phyloP scores from a whole-genome alignment of 2,888 invertebrate genomes.

The Hyalella azteca region DNA sequence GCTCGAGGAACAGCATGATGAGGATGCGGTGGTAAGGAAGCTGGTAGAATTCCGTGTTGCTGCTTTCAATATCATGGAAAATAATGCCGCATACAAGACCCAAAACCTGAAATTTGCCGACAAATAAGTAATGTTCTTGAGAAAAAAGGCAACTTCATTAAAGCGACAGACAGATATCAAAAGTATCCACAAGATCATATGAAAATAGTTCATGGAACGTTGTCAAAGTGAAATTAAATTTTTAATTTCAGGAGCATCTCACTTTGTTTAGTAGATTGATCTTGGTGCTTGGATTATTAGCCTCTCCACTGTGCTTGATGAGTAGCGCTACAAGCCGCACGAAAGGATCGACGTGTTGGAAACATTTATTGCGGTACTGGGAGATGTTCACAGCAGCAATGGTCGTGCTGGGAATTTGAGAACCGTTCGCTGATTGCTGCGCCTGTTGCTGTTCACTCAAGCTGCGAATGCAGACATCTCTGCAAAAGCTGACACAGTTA shows the following conservation, averaged over 20 bases:
- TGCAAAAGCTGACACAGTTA: constrained; percentile 93
- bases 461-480: constrained; percentile 89
- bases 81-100: constrained; percentile 95
- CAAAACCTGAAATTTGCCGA: constrained; percentile 69
- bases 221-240: too few relatives aligned
- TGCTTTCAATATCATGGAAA: constrained; percentile 93
- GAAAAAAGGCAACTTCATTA: too few relatives aligned
- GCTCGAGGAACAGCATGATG: constrained; percentile 93
- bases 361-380: constrained; percentile 85
- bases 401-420: constrained; percentile 47
- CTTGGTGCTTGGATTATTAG: constrained; percentile 91
- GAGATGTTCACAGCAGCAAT: constrained; percentile 61
- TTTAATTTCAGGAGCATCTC: too few relatives aligned
- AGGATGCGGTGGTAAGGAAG: constrained; percentile 96
- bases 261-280: constrained; percentile 95
- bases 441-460: constrained; percentile 71
- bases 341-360: constrained; percentile 93
- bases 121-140: too few relatives aligned
- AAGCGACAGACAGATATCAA: too few relatives aligned
- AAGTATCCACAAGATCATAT: too few relatives aligned
- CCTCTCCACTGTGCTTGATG: constrained; percentile 83
- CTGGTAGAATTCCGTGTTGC: constrained; percentile 90
- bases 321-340: constrained; percentile 90
- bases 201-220: too few relatives aligned
- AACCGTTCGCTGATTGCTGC: constrained; percentile 46